Base-by-base conservation (phyloP, 2,888 invertebrate species). In the Diaphora mendica region DNA sequence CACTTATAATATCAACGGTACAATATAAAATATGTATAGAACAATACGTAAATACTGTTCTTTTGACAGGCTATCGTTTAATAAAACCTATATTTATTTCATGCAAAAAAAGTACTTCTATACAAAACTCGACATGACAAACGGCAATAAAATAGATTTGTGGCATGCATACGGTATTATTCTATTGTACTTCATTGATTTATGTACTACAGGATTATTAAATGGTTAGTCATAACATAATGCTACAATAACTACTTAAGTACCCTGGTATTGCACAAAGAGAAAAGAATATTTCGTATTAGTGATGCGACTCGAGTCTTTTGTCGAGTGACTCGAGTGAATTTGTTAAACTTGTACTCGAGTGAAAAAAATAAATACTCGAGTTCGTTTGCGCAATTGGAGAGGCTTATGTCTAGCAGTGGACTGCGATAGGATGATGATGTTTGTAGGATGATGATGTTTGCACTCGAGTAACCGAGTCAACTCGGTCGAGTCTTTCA, bases 41-140 rank as follows among this genome's bases (percentile, higher is more conserved):
- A 30, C 4, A 15, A 62, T 13, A 62, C 2, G 15, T 62, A 62
- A 62, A 62, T 62, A 62, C 26, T 30, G 30, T 15, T 30, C 11
- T 30, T 30, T 62, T 30, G 30, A 62, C 59, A 62, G 59, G 15
- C 7, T 15, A 30, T 62, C 26, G 26, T 17, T 62, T 5, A 26
- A 62, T 5, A 26, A 62, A 62, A 62, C 59, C 26, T 2, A 62
- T 62, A 13, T 62, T 15, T 62, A 62, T 62, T 62, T 30, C 15
- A 7, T 62, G 26, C 26, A 26, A 68, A 68, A 39, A 68, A n/a
- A 33, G 23, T 23, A 35, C 35, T 35, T 70, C 23, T 70, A 48
- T 33, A 48, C 23, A 48, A 48, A 33, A 70, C 44, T 33, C 30
- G 64, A 64, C 65, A 71, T 65, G 71, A 71, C 71, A 65, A 71